phyloP scores from a whole-genome alignment of 2,797 vertebrate species.

The Darevskia mixta region DNA sequence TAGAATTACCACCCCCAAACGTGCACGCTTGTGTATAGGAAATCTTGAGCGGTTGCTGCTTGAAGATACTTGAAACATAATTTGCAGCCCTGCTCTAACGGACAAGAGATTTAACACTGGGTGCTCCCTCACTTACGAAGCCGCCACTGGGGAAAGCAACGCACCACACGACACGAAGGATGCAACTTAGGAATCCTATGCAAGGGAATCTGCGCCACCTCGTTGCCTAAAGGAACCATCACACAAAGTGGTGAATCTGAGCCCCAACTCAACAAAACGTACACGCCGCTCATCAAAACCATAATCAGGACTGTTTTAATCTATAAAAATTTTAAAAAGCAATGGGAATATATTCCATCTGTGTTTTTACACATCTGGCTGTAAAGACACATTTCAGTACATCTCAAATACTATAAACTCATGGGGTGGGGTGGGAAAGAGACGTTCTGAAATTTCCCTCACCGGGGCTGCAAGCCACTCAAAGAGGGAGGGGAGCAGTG shows the following conservation, averaged over 20 bases:
- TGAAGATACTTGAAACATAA: background rate
- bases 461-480: background rate
- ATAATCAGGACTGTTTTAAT: conserved; percentile 12
- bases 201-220: background rate
- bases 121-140: background rate
- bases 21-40: background rate
- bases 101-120: background rate
- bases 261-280: background rate
- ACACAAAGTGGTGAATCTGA: background rate
- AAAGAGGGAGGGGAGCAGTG: no score
- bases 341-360: background rate
- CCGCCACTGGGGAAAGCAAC: background rate
- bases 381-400: background rate
- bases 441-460: background rate
- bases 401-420: background rate
- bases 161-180: background rate
- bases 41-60: background rate
- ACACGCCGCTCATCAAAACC: background rate
- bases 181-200: background rate
- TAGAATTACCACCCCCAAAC: background rate
- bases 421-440: no score
- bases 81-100: background rate
- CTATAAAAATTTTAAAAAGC: background rate
- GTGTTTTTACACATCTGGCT: background rate
- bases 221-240: background rate